phyloP scores from a whole-genome alignment of 2,797 vertebrate genomes.

The Rhadinocentrus ornatus region DNA sequence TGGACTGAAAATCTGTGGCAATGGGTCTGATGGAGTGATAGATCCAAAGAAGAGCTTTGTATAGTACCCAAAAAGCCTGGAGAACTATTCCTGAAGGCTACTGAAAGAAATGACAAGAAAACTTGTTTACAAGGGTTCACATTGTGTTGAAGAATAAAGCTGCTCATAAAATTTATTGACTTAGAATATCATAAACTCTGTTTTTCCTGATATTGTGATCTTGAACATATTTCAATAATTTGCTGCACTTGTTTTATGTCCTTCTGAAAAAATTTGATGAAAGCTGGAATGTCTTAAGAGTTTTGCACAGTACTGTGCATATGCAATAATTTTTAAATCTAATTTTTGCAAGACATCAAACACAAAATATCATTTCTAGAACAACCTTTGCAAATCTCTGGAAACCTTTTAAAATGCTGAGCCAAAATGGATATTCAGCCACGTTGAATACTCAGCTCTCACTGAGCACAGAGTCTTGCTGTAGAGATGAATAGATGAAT shows the following conservation, averaged over 20 bases:
- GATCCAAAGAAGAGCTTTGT: not conserved
- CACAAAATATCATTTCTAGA: slow-evolving; percentile 13
- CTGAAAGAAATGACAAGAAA: not conserved
- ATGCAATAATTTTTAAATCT: not conserved
- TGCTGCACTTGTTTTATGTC: not conserved
- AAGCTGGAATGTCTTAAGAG: not conserved
- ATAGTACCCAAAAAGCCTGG: not conserved
- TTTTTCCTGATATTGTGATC: not conserved
- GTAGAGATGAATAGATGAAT: slow-evolving; percentile 30
- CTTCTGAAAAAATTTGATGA: not conserved
- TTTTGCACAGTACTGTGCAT: not conserved
- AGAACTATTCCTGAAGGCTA: not conserved
- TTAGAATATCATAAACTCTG: not conserved
- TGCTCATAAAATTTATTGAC: not conserved
- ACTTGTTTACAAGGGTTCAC: not conserved
- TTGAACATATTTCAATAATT: not conserved
- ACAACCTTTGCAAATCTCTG: slow-evolving; percentile 25
- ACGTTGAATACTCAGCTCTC: slow-evolving; percentile 10
- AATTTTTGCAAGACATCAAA: slow-evolving; percentile 12
- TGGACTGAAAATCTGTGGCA: not conserved
- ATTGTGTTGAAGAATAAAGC: not conserved
- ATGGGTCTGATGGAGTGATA: not conserved
- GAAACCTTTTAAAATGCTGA: slow-evolving; percentile 53
- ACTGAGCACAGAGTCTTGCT: slow-evolving; percentile 11
- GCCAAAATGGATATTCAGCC: slow-evolving; percentile 30